These are phyloP conservation scores for Spea hammondii DNA, from an alignment of 2,797 vertebrate species.

Conservation along the genomic window DNA sequence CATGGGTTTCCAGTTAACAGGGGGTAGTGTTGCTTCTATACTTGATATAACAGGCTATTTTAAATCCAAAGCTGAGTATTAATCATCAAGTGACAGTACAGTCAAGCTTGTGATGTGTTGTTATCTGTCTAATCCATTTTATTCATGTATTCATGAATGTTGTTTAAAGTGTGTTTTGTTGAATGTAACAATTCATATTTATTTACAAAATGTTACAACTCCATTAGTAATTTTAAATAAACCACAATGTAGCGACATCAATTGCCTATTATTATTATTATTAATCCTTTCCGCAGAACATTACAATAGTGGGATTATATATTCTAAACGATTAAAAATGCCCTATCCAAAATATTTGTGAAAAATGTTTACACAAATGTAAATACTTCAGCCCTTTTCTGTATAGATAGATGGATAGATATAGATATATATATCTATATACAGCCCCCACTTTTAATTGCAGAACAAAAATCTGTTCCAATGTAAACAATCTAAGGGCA, in stretches of 20 bases:
- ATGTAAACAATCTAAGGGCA: constrained; percentile 78
- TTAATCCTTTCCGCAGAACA: too few relatives aligned
- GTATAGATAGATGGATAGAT: background rate
- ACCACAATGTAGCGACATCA: background rate
- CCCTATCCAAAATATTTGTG: too few relatives aligned
- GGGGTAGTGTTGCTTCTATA: background rate
- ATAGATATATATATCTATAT: background rate
- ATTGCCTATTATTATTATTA: background rate
- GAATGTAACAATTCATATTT: background rate
- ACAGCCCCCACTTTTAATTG: constrained; percentile 13
- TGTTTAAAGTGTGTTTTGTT: background rate
- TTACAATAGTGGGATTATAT: too few relatives aligned
- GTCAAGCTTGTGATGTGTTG: background rate
- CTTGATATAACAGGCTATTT: background rate
- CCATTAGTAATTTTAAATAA: background rate
- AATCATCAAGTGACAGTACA: background rate
- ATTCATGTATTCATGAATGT: background rate
- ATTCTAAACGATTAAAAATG: too few relatives aligned
- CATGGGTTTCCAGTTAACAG: too few relatives aligned
- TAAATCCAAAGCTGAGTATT: background rate
- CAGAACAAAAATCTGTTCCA: constrained; percentile 44
- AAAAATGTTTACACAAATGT: too few relatives aligned
- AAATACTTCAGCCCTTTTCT: too few relatives aligned
- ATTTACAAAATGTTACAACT: background rate
- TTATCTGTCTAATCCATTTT: background rate